These are phyloP conservation scores for Cerceris rybyensis DNA, from an alignment of 2,888 invertebrate species.

Conservation along the genomic window DNA sequence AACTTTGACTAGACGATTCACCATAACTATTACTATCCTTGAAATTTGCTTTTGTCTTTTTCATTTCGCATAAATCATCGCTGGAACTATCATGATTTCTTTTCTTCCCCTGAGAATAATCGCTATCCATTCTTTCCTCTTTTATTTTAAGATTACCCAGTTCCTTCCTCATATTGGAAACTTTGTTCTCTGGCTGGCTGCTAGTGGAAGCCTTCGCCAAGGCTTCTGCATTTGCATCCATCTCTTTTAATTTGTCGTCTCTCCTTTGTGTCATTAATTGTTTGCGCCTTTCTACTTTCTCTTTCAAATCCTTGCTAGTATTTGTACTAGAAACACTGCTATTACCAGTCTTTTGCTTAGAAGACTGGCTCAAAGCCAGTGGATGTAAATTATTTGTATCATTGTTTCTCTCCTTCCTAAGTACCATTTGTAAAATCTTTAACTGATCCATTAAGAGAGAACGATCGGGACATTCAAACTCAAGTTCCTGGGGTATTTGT, in stretches of 20 bases:
- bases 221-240: conserved; percentile 61
- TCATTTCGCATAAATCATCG: conserved; percentile 9
- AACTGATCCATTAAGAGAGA: conserved; percentile 74
- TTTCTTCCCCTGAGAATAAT: conserved; percentile 30
- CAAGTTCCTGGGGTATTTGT: conserved; percentile 68
- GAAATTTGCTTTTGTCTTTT: conserved; percentile 29
- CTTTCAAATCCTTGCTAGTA: conserved; percentile 52
- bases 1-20: background rate
- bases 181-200: conserved; percentile 9
- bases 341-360: background rate
- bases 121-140: conserved; percentile 36
- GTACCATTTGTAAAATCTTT: conserved; percentile 80
- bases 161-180: conserved; percentile 30
- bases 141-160: conserved; percentile 35
- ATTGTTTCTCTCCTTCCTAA: conserved; percentile 76
- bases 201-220: conserved; percentile 30
- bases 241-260: conserved; percentile 63
- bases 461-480: conserved; percentile 71
- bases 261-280: conserved; percentile 52
- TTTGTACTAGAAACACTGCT: conserved; percentile 6
- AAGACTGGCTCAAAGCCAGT: conserved; percentile 8
- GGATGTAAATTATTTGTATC: conserved; percentile 18
- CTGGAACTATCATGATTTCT: conserved; percentile 17
- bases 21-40: background rate
- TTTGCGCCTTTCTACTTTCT: conserved; percentile 69